Base-by-base conservation (phyloP, 2,888 invertebrate genomes). In the Drosophila mercatorum region DNA sequence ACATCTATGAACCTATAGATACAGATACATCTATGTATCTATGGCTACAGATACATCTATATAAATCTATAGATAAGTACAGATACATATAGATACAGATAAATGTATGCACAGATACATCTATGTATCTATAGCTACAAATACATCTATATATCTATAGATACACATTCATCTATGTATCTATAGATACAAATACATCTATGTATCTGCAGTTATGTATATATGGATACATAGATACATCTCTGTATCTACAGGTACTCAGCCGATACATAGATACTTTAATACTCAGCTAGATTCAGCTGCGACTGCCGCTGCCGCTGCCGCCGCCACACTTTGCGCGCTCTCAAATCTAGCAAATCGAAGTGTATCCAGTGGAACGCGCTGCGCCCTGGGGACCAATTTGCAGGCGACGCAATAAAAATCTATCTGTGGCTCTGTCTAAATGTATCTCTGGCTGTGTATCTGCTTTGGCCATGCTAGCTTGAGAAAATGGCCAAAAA, bases 281-380 rank as follows among this genome's bases (percentile, higher is more conserved):
- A 28, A 28, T 28, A 28, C 28, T 52, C 8, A 47, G 44, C 55
- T 47, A 57, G 5, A 61, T 86, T 75, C 67, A 76, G 79, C 64
- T 65, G 38, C 11, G 12, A 34, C 34, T 34, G 6, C 7, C 7
- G 7, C 31, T 34, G 31, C 31, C 6, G 31, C 31, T 6, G 22
- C 34, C 10, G 22, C 34, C 10, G 40, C 14, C 36, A 72, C 66
- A 79, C 55, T 75, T 72, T 57, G 81, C 68, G 63, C 61, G 44
- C 68, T 86, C 84, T 86, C 83, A 86, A 83, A 83, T 86, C 84
- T 83, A 84, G 72, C 82, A 84, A 87, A 83, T 83, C 83, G 87
- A 87, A 83, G 83, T 84, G 83, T 74, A 88, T 72, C 78, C 86
- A 83, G 73, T 80, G 83, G 88, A 84, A 88, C 83, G 83, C 58